Percentiles rank a stretch among this genome's conserved stretches.
These are phyloP conservation scores for Catocala sponsa DNA, from an alignment of 2,888 invertebrate species.

Conservation along the genomic window DNA sequence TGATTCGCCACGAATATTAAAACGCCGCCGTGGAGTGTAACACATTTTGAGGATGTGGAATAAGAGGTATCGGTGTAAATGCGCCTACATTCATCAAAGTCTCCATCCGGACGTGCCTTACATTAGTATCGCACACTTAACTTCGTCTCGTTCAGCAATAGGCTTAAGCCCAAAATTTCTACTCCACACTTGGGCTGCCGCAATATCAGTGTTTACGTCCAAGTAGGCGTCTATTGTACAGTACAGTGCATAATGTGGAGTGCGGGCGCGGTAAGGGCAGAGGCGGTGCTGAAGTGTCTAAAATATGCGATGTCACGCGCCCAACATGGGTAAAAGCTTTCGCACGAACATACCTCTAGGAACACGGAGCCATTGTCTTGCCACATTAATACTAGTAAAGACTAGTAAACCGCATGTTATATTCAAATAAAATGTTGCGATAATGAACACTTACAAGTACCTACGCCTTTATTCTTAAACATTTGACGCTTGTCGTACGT, in stretches of 20 bases:
- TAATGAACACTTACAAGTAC: slow-evolving; percentile 39
- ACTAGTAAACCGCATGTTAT: slow-evolving; percentile 28
- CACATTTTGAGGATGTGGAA: too few relatives aligned
- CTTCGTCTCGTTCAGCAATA: slow-evolving; percentile 13
- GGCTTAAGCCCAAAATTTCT: slow-evolving; percentile 23
- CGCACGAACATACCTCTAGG: slow-evolving; percentile 32
- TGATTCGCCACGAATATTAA: too few relatives aligned
- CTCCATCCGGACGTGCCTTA: neutral
- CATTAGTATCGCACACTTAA: slow-evolving; percentile 12
- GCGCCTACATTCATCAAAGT: slow-evolving; percentile 6
- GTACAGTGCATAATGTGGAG: slow-evolving; percentile 10
- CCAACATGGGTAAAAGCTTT: slow-evolving; percentile 40
- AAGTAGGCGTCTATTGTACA: slow-evolving; percentile 34
- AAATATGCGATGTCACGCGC: slow-evolving; percentile 56
- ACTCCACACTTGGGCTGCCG: slow-evolving; percentile 28
- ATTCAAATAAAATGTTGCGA: slow-evolving; percentile 34
- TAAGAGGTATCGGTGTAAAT: too few relatives aligned
- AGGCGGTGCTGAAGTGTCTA: slow-evolving; percentile 43
- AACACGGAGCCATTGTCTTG: slow-evolving; percentile 38
- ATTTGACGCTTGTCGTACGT: slow-evolving; percentile 20
- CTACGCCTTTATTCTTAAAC: slow-evolving; percentile 41
- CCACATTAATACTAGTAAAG: slow-evolving; percentile 35
- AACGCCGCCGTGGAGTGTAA: too few relatives aligned
- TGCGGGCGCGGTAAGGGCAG: slow-evolving; percentile 41
- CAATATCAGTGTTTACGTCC: slow-evolving; percentile 39